These are phyloP conservation scores for Pandemis heparana DNA, from an alignment of 2,888 invertebrate genomes.

Conservation along the genomic window DNA sequence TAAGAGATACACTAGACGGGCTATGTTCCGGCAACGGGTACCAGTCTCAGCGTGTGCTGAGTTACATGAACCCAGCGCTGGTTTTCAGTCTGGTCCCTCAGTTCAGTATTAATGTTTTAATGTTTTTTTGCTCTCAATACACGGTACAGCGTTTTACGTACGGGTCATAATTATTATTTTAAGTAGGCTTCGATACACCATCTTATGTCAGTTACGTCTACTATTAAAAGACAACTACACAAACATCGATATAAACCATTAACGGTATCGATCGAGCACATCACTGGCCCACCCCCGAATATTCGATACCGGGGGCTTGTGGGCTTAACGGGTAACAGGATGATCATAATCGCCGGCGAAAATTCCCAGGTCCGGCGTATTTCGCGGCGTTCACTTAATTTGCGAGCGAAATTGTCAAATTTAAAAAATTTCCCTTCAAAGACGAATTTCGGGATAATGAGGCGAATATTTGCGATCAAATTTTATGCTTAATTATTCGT, in stretches of 20 bases:
- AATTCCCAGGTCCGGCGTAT: slow-evolving; percentile 22
- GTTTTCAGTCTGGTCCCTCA: no score
- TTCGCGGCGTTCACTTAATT: slow-evolving; percentile 16
- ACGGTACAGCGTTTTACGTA: no score
- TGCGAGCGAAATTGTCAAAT: slow-evolving; percentile 28
- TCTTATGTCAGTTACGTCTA: background rate
- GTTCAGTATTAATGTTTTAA: no score
- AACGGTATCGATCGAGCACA: background rate
- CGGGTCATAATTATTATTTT: no score
- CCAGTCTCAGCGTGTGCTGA: no score
- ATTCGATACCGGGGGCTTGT: slow-evolving; percentile 23
- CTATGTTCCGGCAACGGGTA: no score
- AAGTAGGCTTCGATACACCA: no score
- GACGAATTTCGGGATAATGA: slow-evolving; percentile 21
- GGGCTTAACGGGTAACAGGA: slow-evolving; percentile 27
- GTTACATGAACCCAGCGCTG: no score
- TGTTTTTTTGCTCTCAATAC: no score
- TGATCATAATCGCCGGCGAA: slow-evolving; percentile 28
- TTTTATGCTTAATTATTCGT: slow-evolving; percentile 25
- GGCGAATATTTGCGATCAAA: slow-evolving; percentile 20
- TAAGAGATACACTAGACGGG: no score
- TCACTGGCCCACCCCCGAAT: slow-evolving; percentile 1
- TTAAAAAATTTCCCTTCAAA: slow-evolving; percentile 18
- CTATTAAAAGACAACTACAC: background rate
- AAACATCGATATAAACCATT: background rate